These are phyloP conservation scores for Hycleus phaleratus DNA, from an alignment of 1,140 invertebrate species.

Conservation along the genomic window DNA sequence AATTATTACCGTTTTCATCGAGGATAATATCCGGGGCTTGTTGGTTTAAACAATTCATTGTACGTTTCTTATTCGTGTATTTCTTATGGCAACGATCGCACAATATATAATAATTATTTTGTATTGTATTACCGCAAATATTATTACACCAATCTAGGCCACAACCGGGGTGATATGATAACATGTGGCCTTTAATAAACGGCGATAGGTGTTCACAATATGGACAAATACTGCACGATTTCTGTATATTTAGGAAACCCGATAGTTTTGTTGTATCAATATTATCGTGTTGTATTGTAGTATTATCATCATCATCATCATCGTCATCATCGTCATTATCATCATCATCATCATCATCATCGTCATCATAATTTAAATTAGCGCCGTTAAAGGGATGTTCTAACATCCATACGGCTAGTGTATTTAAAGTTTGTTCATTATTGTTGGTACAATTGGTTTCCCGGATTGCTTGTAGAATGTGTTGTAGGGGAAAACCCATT, in stretches of 20 bases:
- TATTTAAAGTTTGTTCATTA: constrained; percentile 49
- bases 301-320: neutral
- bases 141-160: constrained; percentile 38
- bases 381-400: constrained; percentile 46
- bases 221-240: constrained; percentile 28
- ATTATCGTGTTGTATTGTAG: constrained; percentile 4
- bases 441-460: constrained; percentile 46
- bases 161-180: constrained; percentile 45
- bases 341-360: neutral
- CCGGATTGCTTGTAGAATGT: constrained; percentile 52
- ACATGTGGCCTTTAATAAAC: constrained; percentile 37
- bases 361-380: neutral
- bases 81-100: constrained; percentile 47
- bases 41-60: constrained; percentile 14
- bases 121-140: constrained; percentile 42
- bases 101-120: constrained; percentile 43
- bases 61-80: constrained; percentile 32
- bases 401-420: constrained; percentile 60
- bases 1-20: constrained; percentile 28
- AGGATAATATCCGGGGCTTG: constrained; percentile 37
- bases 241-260: neutral
- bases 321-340: neutral
- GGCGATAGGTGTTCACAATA: constrained; percentile 36
- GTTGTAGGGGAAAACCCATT: constrained; percentile 56
- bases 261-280: constrained; percentile 1